Evolutionary conservation across 1,140 invertebrate genomes (phyloP).

Genomic region (Euwallacea similis): DNA sequence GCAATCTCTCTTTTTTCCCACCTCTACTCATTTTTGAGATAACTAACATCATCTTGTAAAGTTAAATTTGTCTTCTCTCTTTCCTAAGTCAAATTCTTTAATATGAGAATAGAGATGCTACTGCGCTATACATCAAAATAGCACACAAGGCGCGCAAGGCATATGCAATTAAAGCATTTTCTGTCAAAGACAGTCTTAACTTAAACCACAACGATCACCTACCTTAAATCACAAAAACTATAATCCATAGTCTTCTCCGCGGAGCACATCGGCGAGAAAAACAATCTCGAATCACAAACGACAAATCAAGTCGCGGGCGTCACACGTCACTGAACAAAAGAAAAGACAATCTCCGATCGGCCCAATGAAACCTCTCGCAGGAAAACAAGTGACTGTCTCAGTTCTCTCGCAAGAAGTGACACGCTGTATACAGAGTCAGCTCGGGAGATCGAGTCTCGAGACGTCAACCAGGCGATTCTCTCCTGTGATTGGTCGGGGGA

Average conservation of each 20-base stretch:
- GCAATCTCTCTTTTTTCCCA: too few species aligned
- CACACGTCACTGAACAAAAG: slow-evolving; percentile 13
- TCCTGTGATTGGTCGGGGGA: slow-evolving; percentile 16
- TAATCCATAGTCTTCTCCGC: slow-evolving; percentile 22
- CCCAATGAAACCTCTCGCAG: background rate
- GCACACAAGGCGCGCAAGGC: too few species aligned
- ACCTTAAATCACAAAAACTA: slow-evolving; percentile 20
- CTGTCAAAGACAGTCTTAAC: too few species aligned
- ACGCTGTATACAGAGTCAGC: slow-evolving; percentile 22
- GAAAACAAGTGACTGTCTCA: background rate
- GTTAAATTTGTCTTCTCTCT: too few species aligned
- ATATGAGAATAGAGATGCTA: too few species aligned
- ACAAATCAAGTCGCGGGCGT: slow-evolving; percentile 3
- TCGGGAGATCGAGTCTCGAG: slow-evolving; percentile 31
- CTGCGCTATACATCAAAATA: too few species aligned
- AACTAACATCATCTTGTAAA: too few species aligned
- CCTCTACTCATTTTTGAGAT: too few species aligned
- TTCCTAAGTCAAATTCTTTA: too few species aligned
- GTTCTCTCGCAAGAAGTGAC: slow-evolving; percentile 31
- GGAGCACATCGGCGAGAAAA: slow-evolving; percentile 3
- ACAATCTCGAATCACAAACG: background rate
- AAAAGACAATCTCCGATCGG: too few species aligned
- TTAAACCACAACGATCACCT: background rate
- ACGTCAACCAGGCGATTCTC: slow-evolving; percentile 16
- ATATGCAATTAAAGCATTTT: too few species aligned